Conservation (phyloP, 64 coral and sea anemone genomes). For the Acropora yongei region DNA sequence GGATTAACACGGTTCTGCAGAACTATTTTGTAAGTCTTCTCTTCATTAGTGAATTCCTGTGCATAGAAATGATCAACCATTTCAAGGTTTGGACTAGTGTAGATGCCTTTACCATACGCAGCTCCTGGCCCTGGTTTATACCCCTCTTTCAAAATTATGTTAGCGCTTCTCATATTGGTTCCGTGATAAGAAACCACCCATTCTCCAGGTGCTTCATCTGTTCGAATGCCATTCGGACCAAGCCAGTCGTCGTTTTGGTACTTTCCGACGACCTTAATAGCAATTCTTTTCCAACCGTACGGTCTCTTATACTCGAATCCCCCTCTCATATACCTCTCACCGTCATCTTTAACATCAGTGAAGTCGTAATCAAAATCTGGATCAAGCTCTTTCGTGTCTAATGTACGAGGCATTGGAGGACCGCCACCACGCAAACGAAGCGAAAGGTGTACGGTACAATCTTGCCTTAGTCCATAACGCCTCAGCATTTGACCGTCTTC, state of each 20-base stretch:
- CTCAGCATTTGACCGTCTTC: slow-evolving; percentile 9
- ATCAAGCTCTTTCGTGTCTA: slow-evolving; percentile 45
- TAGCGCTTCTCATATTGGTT: slow-evolving; percentile 35
- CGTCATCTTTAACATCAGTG: slow-evolving; percentile 57
- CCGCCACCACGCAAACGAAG: slow-evolving; percentile 19
- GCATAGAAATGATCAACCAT: slow-evolving; percentile 62
- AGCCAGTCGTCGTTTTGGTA: slow-evolving; percentile 58
- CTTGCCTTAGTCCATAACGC: not conserved
- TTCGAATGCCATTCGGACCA: slow-evolving; percentile 62
- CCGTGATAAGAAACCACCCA: slow-evolving; percentile 78
- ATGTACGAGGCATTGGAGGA: not conserved
- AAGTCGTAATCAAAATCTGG: slow-evolving; percentile 68
- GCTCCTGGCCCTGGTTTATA: slow-evolving; percentile 30
- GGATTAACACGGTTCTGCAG: slow-evolving; percentile 83
- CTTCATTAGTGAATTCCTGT: slow-evolving; percentile 40
- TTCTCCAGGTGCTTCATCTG: slow-evolving; percentile 11
- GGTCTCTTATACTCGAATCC: slow-evolving; percentile 59
- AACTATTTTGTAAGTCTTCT: slow-evolving; percentile 66
- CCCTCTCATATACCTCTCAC: slow-evolving; percentile 63
- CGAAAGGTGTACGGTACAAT: slow-evolving; percentile 15
- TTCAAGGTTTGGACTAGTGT: slow-evolving; percentile 66
- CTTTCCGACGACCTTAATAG: slow-evolving; percentile 58
- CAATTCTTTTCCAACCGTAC: slow-evolving; percentile 75
- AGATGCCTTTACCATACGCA: slow-evolving; percentile 51
- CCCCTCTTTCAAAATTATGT: slow-evolving; percentile 32